Evolutionary conservation across 2,888 invertebrate genomes (phyloP).

Genomic region (Papilio protenor): DNA sequence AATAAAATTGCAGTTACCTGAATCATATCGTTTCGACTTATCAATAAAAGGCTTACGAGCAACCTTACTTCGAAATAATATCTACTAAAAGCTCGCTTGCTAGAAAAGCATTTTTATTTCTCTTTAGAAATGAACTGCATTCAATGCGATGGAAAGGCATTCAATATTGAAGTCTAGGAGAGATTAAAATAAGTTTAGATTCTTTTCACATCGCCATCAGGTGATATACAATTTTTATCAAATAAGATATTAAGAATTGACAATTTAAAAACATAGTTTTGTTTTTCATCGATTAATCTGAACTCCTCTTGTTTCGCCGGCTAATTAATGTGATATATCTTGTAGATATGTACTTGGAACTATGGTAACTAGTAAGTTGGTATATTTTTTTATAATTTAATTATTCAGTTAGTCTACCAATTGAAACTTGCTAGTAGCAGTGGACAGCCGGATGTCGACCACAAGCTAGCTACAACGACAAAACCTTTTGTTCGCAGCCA

Average conservation of each 20-base stretch:
- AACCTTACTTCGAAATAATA: conserved; percentile 12
- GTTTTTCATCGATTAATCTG: neutral
- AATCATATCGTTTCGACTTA: neutral
- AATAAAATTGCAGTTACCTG: neutral
- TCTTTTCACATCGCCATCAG: neutral
- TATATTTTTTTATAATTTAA: neutral
- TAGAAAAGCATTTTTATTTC: conserved; percentile 17
- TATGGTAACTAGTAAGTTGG: neutral
- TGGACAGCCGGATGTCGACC: conserved; percentile 64
- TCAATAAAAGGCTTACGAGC: neutral
- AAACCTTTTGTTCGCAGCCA: conserved; percentile 69
- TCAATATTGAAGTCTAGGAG: conserved; percentile 19
- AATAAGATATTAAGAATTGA: neutral
- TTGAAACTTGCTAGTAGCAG: conserved; percentile 67
- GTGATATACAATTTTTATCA: neutral
- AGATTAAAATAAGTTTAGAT: neutral
- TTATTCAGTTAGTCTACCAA: conserved; percentile 68
- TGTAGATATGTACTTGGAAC: too few species aligned
- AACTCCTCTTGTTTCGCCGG: neutral
- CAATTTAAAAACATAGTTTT: neutral
- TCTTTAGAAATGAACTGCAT: conserved; percentile 11
- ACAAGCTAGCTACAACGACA: conserved; percentile 55
- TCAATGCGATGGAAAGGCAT: conserved; percentile 21
- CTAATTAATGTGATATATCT: neutral
- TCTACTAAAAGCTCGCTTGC: conserved; percentile 11